Evolutionary conservation across 2,797 vertebrate genomes (phyloP).

Genomic region (Catharus ustulatus): DNA sequence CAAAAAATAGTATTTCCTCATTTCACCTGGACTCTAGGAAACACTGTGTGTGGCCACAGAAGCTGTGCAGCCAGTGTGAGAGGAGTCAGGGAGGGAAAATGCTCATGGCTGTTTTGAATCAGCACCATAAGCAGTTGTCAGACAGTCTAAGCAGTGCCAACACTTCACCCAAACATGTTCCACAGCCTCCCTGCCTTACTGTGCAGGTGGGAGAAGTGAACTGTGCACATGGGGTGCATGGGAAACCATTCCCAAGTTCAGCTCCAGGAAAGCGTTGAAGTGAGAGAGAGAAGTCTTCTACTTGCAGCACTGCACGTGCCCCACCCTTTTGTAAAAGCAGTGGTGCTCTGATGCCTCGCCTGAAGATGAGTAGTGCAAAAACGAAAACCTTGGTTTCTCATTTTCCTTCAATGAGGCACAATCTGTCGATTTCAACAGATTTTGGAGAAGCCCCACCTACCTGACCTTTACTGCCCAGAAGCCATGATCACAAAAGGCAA

Average conservation of each 20-base stretch:
- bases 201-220: background rate
- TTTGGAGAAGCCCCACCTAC: background rate
- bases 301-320: fast-evolving
- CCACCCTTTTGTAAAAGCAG: background rate
- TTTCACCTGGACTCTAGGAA: background rate
- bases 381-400: background rate
- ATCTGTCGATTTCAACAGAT: background rate
- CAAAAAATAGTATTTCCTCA: background rate
- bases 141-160: background rate
- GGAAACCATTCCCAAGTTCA: background rate
- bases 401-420: background rate
- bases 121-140: background rate
- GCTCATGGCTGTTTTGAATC: background rate
- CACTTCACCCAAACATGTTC: too few species aligned
- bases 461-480: background rate
- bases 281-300: background rate
- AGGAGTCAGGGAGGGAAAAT: background rate
- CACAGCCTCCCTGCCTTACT: too few species aligned
- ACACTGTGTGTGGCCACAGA: background rate
- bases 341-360: fast-evolving
- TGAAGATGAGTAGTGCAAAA: background rate
- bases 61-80: background rate
- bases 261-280: background rate
- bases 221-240: background rate
- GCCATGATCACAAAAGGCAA: background rate